Conservation (phyloP, 2,888 invertebrate genomes). For the Vanessa cardui region DNA sequence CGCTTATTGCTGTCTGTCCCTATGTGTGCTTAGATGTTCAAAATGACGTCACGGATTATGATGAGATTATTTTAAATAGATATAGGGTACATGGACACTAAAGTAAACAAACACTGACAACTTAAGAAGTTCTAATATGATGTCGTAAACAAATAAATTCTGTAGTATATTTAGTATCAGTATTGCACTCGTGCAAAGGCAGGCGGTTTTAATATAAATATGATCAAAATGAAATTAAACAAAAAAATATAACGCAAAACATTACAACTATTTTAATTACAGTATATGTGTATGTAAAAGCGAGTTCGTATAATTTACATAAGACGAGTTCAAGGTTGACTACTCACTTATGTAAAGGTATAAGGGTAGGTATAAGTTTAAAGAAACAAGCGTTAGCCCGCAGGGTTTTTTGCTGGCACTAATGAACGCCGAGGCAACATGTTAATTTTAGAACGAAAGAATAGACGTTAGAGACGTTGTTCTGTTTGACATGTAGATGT, state of each 20-base stretch:
- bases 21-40: too few species aligned
- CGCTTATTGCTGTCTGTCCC: too few species aligned
- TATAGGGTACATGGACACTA: too few species aligned
- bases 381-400: slow-evolving; percentile 46
- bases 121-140: too few species aligned
- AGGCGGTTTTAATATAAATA: too few species aligned
- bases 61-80: too few species aligned
- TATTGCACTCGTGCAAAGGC: too few species aligned
- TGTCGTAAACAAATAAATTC: too few species aligned
- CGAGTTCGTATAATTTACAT: slow-evolving; percentile 56
- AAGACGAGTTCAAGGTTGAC: slow-evolving; percentile 62
- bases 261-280: background rate
- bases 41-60: too few species aligned
- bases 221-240: background rate
- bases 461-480: slow-evolving; percentile 11
- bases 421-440: slow-evolving; percentile 23
- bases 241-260: background rate
- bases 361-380: slow-evolving; percentile 37
- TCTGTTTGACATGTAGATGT: background rate
- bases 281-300: slow-evolving; percentile 22
- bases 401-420: slow-evolving; percentile 29
- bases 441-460: slow-evolving; percentile 29
- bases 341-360: slow-evolving; percentile 8
- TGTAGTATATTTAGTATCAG: too few species aligned
- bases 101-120: too few species aligned